A percentile compares a stretch with the other conserved stretches of the same genome.
Conservation (phyloP, 2,797 vertebrate species). For the Yasuhikotakia modesta region DNA sequence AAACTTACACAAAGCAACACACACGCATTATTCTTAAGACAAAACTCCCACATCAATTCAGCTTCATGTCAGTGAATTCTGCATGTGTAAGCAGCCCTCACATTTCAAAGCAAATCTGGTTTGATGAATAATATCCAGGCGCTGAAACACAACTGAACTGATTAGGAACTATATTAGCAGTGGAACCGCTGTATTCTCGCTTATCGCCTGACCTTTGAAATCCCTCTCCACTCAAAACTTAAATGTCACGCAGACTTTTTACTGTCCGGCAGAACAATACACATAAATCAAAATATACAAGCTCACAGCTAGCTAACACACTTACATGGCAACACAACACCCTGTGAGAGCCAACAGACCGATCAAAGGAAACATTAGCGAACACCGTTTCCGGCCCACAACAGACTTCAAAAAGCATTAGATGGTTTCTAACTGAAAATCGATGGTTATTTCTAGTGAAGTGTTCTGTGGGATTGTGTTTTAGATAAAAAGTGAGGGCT, state of each 20-base stretch:
- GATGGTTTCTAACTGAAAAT: slow-evolving; percentile 20
- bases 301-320: slow-evolving; percentile 10
- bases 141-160: slow-evolving; percentile 30
- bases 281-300: slow-evolving; percentile 42
- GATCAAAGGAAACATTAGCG: slow-evolving; percentile 24
- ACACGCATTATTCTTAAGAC: too few relatives aligned
- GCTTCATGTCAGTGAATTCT: not conserved
- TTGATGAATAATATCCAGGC: slow-evolving; percentile 10
- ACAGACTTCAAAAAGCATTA: slow-evolving; percentile 12
- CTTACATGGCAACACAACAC: slow-evolving; percentile 17
- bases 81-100: not conserved
- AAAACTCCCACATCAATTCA: not conserved
- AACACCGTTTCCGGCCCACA: slow-evolving; percentile 10
- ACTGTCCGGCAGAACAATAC: slow-evolving; percentile 28
- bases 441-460: slow-evolving; percentile 19
- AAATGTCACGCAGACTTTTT: slow-evolving; percentile 46
- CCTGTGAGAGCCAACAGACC: not conserved
- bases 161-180: slow-evolving; percentile 45
- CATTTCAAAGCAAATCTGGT: not conserved
- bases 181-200: slow-evolving; percentile 4
- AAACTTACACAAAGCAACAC: too few relatives aligned
- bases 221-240: slow-evolving; percentile 25
- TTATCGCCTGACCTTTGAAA: slow-evolving; percentile 42
- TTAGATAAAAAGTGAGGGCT: slow-evolving; percentile 22
- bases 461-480: slow-evolving; percentile 24